Evolutionary conservation across 2,113 vertebrate genomes (phyloP), one percentile per base, ranked within the genome.

Genomic region (Neofelis nebulosa): DNA sequence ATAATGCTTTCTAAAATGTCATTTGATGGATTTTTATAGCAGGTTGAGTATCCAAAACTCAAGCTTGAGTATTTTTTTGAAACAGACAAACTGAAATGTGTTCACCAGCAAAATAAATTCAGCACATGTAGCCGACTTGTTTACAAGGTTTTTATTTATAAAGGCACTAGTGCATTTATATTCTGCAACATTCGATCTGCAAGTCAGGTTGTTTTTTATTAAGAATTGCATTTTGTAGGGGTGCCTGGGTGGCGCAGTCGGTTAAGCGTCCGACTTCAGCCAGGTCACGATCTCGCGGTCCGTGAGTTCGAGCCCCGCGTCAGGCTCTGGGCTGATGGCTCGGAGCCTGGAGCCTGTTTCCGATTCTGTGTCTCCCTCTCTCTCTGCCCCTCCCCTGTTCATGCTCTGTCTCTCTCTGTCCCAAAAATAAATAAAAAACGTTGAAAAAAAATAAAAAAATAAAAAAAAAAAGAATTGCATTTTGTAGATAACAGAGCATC

Each of bases 41-140:
- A 74, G 41, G 73, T 38, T 91, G 85, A 93, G 61, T 65, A 38
- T n/a, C 63, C 31, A 90, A 90, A 71, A 78, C 82, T 83, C 50
- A 80, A 69, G 48, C 38, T 81, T 36, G 91, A 66, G 48, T 86
- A 86, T 50, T 91, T 90, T 95, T 95, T 69, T 95, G 81, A 86
- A 81, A 63, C 13, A 36, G 68, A 78, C 71, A 79, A 91, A 85
- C 65, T 66, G 80, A 79, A 95, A 63, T 66, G 21, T n/a, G n/a
- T 85, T 82, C 66, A 69, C 16, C 55, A 61, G 69, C 69, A 74
- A 61, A 95, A 76, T 82, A 55, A 82, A 63, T 50, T 76, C 91
- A 68, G 57, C 74, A 25, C 79, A 41, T 50, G 50, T 86, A 80
- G 41, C 23, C 90, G 89, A 76, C 31, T 81, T 55, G 38, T 78